Evolutionary conservation across 2,888 invertebrate genomes (phyloP).

Genomic region (Copidosoma aretas): DNA sequence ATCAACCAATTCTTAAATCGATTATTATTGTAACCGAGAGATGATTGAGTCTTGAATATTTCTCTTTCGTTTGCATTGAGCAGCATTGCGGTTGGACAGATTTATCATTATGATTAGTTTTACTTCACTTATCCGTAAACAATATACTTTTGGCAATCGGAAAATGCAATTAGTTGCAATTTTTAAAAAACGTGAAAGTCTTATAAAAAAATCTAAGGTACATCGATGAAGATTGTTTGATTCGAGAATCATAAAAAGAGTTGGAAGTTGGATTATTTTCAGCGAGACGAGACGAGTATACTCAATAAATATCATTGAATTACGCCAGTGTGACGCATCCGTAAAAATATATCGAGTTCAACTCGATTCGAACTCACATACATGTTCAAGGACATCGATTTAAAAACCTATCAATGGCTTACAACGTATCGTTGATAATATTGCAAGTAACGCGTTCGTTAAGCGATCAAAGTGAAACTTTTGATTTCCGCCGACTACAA

Average conservation of each 20-base stretch:
- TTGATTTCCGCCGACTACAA: no score
- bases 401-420: no score
- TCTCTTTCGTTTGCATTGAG: not conserved
- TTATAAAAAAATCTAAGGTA: not conserved
- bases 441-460: no score
- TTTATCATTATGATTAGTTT: not conserved
- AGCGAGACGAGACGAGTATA: not conserved
- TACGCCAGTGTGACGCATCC: no score
- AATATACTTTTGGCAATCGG: not conserved
- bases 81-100: not conserved
- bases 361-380: no score
- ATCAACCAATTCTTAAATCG: not conserved
- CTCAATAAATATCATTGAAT: no score
- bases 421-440: no score
- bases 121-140: no score
- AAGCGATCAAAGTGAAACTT: no score
- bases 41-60: not conserved
- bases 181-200: not conserved
- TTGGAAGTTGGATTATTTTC: slow-evolving; percentile 6
- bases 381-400: no score
- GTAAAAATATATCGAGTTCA: no score
- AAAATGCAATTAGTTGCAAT: not conserved
- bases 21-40: not conserved
- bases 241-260: slow-evolving; percentile 9
- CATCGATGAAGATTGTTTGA: not conserved